Conservation (phyloP, 2,113 vertebrate species). For the Alectura lathami region DNA sequence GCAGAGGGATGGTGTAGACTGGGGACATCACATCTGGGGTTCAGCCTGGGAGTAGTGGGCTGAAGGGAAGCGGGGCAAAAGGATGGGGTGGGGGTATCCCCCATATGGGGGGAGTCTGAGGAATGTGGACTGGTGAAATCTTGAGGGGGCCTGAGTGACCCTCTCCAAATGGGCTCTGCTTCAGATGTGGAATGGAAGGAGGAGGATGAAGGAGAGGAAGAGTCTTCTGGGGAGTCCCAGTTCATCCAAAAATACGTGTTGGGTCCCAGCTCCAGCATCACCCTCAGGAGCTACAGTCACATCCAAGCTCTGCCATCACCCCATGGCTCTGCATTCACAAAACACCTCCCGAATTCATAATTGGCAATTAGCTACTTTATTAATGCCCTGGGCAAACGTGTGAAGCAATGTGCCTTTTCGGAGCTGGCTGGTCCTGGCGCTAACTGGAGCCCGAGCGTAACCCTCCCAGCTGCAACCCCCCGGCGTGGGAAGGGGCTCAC, state of each 20-base stretch:
- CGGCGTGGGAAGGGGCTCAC: not conserved
- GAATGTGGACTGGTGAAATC: not conserved
- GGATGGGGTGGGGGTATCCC: not conserved
- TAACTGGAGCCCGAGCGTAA: not conserved
- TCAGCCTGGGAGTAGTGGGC: too few species aligned
- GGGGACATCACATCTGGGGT: too few species aligned
- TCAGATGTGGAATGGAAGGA: not conserved
- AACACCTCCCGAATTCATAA: not conserved
- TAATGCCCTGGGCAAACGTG: not conserved
- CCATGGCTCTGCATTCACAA: not conserved
- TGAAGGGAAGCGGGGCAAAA: too few species aligned
- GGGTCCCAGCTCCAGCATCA: not conserved
- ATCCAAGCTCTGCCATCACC: not conserved
- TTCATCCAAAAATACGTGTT: not conserved
- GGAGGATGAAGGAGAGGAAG: not conserved
- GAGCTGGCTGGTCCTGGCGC: not conserved
- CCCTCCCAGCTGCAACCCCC: not conserved
- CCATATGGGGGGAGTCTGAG: too few species aligned
- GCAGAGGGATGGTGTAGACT: not conserved
- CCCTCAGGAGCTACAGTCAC: too few species aligned
- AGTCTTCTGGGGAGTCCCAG: not conserved
- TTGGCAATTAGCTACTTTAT: not conserved
- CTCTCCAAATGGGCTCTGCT: not conserved
- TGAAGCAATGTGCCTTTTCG: not conserved
- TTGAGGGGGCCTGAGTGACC: not conserved